phyloP scores from a whole-genome alignment of 2,113 vertebrate genomes.

The Scortum barcoo region DNA sequence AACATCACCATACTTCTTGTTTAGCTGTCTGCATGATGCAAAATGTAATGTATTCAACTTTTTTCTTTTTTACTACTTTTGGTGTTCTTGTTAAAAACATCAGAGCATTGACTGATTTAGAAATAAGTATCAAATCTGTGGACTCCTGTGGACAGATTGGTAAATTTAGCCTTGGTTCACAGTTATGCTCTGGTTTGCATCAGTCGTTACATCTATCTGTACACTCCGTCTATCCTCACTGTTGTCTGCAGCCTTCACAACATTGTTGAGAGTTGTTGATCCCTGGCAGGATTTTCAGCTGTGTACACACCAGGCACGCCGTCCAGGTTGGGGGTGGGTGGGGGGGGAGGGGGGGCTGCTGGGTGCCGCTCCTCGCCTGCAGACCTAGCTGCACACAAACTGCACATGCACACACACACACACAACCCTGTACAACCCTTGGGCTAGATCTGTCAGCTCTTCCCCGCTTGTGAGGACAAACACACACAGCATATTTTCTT shows the following conservation, averaged over 20 bases:
- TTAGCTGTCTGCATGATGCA: neutral
- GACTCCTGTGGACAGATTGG: neutral
- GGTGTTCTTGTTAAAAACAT: neutral
- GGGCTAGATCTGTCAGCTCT: conserved; percentile 62
- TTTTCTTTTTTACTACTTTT: neutral
- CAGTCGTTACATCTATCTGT: conserved; percentile 37
- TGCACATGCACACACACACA: conserved; percentile 15
- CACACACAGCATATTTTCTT: conserved; percentile 42
- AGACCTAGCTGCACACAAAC: conserved; percentile 34
- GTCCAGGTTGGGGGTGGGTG: conserved; percentile 39
- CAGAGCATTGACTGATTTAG: neutral
- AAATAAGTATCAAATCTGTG: neutral
- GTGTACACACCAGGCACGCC: conserved; percentile 55
- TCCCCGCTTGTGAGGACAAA: conserved; percentile 56
- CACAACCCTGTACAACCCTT: conserved; percentile 39
- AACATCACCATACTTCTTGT: neutral
- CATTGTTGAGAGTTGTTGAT: conserved; percentile 61
- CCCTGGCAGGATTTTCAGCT: conserved; percentile 61
- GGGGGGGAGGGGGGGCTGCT: neutral
- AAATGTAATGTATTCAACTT: neutral
- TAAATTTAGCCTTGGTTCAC: neutral
- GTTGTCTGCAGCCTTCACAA: conserved; percentile 50
- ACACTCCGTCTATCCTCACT: conserved; percentile 34
- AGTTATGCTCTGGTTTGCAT: conserved; percentile 11
- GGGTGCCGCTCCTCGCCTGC: conserved; percentile 48